phyloP scores from a whole-genome alignment of 1,140 invertebrate species.

The Caenorhabditis latens region DNA sequence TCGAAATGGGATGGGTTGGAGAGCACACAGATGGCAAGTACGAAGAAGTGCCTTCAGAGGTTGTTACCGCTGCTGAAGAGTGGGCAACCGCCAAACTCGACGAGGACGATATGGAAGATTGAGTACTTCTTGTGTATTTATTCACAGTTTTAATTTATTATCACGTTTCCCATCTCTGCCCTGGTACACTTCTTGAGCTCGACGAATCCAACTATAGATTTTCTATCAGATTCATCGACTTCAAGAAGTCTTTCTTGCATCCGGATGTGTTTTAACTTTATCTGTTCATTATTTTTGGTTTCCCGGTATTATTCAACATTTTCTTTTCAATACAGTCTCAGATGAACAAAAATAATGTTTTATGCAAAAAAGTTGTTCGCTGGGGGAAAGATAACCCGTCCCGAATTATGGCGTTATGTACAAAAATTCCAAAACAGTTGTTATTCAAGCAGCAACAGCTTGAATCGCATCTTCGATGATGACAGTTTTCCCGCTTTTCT shows the following conservation, averaged over 20 bases:
- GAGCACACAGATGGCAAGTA: conserved; percentile 78
- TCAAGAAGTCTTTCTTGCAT: conserved; percentile 13
- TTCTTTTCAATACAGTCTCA: conserved; percentile 19
- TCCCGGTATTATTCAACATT: conserved; percentile 34
- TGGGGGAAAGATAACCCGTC: background rate
- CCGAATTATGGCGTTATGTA: conserved; percentile 41
- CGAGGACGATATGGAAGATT: conserved; percentile 74
- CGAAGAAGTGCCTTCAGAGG: conserved; percentile 68
- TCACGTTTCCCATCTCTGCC: background rate
- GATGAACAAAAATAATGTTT: conserved; percentile 11
- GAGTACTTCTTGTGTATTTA: conserved; percentile 55
- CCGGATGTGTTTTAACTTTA: conserved; percentile 45
- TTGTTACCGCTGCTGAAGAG: conserved; percentile 68
- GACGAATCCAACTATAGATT: background rate
- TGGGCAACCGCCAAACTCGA: conserved; percentile 74
- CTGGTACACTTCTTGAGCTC: conserved; percentile 28
- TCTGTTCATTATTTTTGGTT: conserved; percentile 37
- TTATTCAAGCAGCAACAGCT: conserved; percentile 6
- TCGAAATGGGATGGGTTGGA: conserved; percentile 97
- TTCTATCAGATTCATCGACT: background rate
- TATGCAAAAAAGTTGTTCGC: conserved; percentile 35
- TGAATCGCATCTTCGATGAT: conserved; percentile 16
- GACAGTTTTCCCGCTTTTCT: conserved; percentile 5
- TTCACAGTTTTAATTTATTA: conserved; percentile 53
- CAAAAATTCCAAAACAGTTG: background rate